Percentiles rank a stretch among this genome's conserved stretches.
Evolutionary conservation across 2,113 vertebrate genomes (phyloP).

Genomic region (Barnardius zonarius): DNA sequence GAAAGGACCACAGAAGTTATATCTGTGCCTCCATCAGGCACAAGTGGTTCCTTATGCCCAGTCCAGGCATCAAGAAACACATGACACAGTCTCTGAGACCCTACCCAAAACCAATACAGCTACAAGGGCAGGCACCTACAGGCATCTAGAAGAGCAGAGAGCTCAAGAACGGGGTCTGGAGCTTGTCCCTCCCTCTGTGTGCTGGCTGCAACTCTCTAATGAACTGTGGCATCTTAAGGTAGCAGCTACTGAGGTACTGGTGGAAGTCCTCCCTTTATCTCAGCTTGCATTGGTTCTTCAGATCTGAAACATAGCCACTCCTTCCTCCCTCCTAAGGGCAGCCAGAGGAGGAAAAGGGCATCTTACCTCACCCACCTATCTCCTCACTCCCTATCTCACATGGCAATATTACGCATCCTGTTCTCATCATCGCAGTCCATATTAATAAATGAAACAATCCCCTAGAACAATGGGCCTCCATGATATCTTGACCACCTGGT

Average conservation of each 20-base stretch:
- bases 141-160: not conserved
- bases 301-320: not conserved
- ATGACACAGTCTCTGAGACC: not conserved
- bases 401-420: not conserved
- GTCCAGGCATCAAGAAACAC: not conserved
- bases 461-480: conserved; percentile 3
- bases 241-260: not conserved
- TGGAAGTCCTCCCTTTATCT: not conserved
- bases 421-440: not conserved
- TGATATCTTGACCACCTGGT: conserved; percentile 41
- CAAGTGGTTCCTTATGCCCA: not conserved
- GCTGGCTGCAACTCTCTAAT: not conserved
- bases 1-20: not conserved
- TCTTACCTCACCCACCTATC: conserved; percentile 5
- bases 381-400: not conserved
- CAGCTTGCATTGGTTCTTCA: not conserved
- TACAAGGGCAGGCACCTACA: not conserved
- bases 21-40: not conserved
- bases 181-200: not conserved
- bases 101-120: not conserved
- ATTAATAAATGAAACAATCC: not conserved
- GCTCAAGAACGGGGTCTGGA: not conserved
- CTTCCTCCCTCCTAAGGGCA: not conserved
- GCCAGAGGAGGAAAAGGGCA: not conserved
- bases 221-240: not conserved